Conservation (phyloP, 2,797 vertebrate genomes). For the Oreonectes daqikongensis region DNA sequence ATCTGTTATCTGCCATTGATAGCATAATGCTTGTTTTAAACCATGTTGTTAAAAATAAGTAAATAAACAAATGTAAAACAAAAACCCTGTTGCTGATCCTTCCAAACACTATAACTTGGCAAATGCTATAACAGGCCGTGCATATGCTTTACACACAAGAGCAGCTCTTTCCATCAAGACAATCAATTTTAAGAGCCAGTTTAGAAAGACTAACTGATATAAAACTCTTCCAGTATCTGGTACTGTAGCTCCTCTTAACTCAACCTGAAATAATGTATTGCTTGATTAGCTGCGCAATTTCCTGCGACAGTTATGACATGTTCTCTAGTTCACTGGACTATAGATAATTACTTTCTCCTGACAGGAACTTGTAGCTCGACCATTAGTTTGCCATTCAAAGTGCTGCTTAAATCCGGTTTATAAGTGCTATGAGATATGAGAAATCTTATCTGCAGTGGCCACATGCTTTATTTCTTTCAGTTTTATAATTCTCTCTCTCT, state of each 20-base stretch:
- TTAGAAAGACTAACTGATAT: slow-evolving; percentile 20
- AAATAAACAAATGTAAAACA: no score
- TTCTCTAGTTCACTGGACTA: slow-evolving; percentile 56
- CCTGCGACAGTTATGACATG: slow-evolving; percentile 51
- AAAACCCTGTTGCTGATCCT: no score
- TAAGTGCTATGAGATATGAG: slow-evolving; percentile 52
- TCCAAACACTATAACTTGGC: no score
- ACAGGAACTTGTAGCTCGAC: slow-evolving; percentile 66
- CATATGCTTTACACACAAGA: background rate
- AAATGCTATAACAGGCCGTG: background rate
- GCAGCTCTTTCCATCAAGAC: background rate
- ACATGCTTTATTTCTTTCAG: slow-evolving; percentile 35
- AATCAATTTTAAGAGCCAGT: slow-evolving; percentile 7
- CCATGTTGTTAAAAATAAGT: no score
- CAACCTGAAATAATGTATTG: slow-evolving; percentile 50
- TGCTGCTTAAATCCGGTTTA: slow-evolving; percentile 61
- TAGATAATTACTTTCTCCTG: slow-evolving; percentile 67
- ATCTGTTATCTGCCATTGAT: no score
- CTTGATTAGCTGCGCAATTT: slow-evolving; percentile 53
- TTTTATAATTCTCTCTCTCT: slow-evolving; percentile 23
- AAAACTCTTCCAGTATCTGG: slow-evolving; percentile 27
- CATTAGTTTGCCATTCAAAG: slow-evolving; percentile 65
- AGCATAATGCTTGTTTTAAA: no score
- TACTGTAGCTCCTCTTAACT: slow-evolving; percentile 14
- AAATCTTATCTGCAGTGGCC: slow-evolving; percentile 52